Percentiles rank a stretch among this genome's conserved stretches.
Evolutionary conservation across 2,888 invertebrate species (phyloP).

Genomic region (Aphelenchoides bicaudatus): DNA sequence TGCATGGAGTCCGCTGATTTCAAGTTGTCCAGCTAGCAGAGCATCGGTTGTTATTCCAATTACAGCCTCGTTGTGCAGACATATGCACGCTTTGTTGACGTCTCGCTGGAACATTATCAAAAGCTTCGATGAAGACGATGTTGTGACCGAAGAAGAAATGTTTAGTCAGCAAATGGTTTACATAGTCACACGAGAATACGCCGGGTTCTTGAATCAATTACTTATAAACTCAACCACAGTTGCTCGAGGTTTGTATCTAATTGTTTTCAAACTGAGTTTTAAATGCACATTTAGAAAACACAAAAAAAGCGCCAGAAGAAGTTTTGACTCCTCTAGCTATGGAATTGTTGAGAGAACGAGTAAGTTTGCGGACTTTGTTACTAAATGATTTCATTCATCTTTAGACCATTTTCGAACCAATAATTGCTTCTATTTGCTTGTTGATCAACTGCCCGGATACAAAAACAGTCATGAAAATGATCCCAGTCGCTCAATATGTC

Average conservation of each 20-base stretch:
- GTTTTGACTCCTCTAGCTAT: slow-evolving; percentile 21
- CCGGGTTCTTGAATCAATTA: slow-evolving; percentile 29
- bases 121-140: slow-evolving; percentile 33
- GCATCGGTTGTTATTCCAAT: slow-evolving; percentile 27
- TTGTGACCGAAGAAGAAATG: slow-evolving; percentile 46
- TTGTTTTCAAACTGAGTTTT: background rate
- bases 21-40: slow-evolving; percentile 30
- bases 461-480: slow-evolving; percentile 28
- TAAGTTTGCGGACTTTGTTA: background rate
- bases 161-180: slow-evolving; percentile 48
- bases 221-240: slow-evolving; percentile 30
- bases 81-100: slow-evolving; percentile 33
- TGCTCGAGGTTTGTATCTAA: slow-evolving; percentile 20
- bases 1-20: slow-evolving; percentile 37
- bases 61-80: slow-evolving; percentile 22
- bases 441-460: slow-evolving; percentile 41
- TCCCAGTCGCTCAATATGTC: slow-evolving; percentile 34
- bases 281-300: slow-evolving; percentile 21
- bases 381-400: background rate
- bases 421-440: slow-evolving; percentile 31
- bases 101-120: slow-evolving; percentile 32
- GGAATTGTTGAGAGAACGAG: slow-evolving; percentile 21
- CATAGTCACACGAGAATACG: slow-evolving; percentile 40
- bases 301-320: slow-evolving; percentile 27
- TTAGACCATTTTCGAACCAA: slow-evolving; percentile 28